Evolutionary conservation across 2,113 vertebrate genomes (phyloP).

Genomic region (Oenanthe melanoleuca): DNA sequence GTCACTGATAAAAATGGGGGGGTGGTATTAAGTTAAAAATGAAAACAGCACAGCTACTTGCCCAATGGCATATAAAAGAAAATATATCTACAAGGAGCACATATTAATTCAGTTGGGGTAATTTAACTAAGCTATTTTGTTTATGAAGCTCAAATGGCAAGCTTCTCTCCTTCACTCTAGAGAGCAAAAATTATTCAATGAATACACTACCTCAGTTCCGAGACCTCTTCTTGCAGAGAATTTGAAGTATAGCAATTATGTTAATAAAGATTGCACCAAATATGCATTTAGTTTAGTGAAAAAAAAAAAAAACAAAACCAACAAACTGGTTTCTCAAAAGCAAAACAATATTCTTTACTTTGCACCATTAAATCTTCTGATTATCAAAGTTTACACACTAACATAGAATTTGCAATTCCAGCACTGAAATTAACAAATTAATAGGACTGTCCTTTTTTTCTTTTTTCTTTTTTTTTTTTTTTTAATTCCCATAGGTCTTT

Average conservation of each 20-base stretch:
- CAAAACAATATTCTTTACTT: constrained; percentile 35
- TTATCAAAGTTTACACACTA: neutral
- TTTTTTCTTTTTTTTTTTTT: neutral
- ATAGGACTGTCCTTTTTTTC: neutral
- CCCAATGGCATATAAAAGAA: neutral
- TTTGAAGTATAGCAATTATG: constrained; percentile 3
- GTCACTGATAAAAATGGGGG: neutral
- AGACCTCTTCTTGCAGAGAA: neutral
- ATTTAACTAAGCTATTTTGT: constrained; percentile 5
- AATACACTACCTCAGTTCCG: neutral
- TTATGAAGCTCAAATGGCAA: constrained; percentile 14
- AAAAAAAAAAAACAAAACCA: neutral
- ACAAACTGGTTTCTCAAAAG: constrained; percentile 10
- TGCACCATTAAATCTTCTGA: constrained; percentile 30
- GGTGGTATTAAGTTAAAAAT: neutral
- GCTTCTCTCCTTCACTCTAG: neutral
- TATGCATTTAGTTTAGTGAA: neutral
- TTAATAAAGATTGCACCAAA: constrained; percentile 35
- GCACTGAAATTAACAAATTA: constrained; percentile 55
- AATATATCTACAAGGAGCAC: neutral
- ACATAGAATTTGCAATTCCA: constrained; percentile 16
- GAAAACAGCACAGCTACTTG: neutral
- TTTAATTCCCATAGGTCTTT: constrained; percentile 20
- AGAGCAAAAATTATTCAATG: constrained; percentile 12
- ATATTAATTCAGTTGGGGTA: neutral